These are phyloP conservation scores for Xanthia togata DNA, from an alignment of 2,888 invertebrate species.

Conservation along the genomic window DNA sequence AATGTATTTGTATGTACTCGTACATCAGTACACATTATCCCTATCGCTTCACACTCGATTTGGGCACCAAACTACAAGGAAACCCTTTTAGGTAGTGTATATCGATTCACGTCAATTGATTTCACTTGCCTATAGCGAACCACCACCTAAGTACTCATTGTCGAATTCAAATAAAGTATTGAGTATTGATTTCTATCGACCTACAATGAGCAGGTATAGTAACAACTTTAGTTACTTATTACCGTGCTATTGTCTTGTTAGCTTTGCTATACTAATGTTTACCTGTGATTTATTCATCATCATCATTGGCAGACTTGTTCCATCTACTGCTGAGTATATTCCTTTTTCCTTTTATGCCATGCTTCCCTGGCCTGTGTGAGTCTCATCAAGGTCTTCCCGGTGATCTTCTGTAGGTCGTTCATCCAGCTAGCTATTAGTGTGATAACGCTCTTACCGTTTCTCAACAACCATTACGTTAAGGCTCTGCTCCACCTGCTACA, in stretches of 20 bases:
- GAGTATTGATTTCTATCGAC: neutral
- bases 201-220: neutral
- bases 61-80: constrained; percentile 12
- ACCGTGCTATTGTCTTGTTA: neutral
- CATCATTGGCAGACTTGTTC: neutral
- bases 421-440: neutral
- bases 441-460: neutral
- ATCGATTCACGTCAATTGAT: neutral
- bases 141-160: no score
- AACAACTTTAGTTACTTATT: neutral
- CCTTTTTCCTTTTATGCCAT: neutral
- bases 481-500: no score
- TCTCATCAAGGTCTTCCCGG: neutral
- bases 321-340: neutral
- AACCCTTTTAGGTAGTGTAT: constrained; percentile 12
- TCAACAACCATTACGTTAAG: neutral
- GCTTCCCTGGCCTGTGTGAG: neutral
- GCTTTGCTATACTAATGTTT: neutral
- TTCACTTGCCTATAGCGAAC: neutral
- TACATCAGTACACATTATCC: constrained; percentile 2
- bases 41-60: constrained; percentile 1
- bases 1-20: neutral
- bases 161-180: no score
- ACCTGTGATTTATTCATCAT: neutral
- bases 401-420: neutral